Evolutionary conservation across 2,797 vertebrate genomes (phyloP).

Genomic region (Poliocrania exsul): DNA sequence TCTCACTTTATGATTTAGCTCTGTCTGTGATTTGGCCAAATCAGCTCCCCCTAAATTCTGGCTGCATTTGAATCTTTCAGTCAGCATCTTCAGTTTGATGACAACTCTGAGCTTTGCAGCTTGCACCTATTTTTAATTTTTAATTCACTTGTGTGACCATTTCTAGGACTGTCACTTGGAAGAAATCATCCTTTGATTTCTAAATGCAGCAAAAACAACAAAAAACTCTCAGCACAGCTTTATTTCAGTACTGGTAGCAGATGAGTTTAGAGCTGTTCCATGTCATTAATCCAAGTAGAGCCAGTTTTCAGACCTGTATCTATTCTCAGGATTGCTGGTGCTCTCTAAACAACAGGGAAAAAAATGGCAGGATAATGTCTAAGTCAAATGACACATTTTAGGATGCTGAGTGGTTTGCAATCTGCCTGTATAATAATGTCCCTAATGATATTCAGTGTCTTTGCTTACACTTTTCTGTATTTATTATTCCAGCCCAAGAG

Average conservation of each 20-base stretch:
- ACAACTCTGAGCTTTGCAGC: not conserved
- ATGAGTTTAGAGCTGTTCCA: not conserved
- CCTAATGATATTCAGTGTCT: slow-evolving; percentile 23
- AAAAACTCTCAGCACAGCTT: not conserved
- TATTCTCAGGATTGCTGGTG: not conserved
- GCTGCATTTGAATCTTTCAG: not conserved
- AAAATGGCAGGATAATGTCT: not conserved
- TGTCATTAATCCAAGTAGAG: not conserved
- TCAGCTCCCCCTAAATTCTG: not conserved
- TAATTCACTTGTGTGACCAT: not conserved
- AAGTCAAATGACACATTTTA: slow-evolving; percentile 17
- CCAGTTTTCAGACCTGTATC: not conserved
- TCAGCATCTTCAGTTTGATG: not conserved
- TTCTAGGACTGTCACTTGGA: not conserved
- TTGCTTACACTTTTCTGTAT: slow-evolving; percentile 33
- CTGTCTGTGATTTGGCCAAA: not conserved
- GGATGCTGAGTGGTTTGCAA: slow-evolving; percentile 5
- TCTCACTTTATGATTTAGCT: not conserved
- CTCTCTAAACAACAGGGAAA: not conserved
- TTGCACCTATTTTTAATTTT: not conserved
- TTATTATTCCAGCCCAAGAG: slow-evolving; percentile 42
- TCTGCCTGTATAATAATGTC: not conserved
- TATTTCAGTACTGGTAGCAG: rapidly evolving
- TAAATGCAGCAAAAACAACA: not conserved
- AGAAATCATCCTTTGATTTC: not conserved